phyloP scores from a whole-genome alignment of 2,888 invertebrate species.

The Ophion slaviceki region DNA sequence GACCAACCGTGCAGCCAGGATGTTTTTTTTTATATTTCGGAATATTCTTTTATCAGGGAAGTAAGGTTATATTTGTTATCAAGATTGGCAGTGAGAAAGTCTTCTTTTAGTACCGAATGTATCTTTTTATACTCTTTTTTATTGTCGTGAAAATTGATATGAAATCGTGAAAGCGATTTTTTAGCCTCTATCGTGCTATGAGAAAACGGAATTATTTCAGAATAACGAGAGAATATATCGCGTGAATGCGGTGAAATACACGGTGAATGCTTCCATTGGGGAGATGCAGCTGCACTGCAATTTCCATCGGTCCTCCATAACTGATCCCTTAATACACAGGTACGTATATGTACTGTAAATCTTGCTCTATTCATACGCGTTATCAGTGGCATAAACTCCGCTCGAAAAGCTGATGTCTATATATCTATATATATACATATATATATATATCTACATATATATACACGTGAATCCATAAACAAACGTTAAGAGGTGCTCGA shows the following conservation, averaged over 20 bases:
- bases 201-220: neutral
- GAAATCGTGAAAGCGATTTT: neutral
- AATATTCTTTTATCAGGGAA: too few relatives aligned
- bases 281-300: conserved; percentile 45
- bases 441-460: conserved; percentile 16
- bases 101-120: neutral
- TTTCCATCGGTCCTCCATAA: conserved; percentile 40
- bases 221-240: conserved; percentile 20
- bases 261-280: conserved; percentile 37
- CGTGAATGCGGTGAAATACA: conserved; percentile 32
- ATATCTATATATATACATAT: neutral
- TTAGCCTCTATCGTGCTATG: neutral
- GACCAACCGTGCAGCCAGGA: too few relatives aligned
- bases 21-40: too few relatives aligned
- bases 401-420: neutral
- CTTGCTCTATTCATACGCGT: conserved; percentile 33
- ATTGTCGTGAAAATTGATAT: neutral
- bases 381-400: conserved; percentile 36
- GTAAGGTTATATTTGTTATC: neutral
- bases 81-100: neutral
- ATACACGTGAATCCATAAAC: conserved; percentile 7
- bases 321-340: conserved; percentile 21
- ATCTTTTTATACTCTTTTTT: neutral
- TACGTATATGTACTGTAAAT: conserved; percentile 8
- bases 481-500: conserved; percentile 37